Conservation (phyloP, 1,140 invertebrate species). For the Heterodera schachtii region DNA sequence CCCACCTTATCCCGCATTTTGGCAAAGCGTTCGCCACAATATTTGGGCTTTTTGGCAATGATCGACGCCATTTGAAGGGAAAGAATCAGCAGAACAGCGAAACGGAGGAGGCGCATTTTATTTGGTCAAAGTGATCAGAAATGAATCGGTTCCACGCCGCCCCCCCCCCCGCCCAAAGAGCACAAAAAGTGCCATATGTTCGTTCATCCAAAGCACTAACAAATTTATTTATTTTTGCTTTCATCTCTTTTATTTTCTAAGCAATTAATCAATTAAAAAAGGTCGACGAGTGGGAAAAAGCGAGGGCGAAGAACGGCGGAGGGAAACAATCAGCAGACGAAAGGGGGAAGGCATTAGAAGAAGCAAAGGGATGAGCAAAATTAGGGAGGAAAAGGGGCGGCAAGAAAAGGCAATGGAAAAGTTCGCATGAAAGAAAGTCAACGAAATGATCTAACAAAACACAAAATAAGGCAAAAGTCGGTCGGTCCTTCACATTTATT, state of each 20-base stretch:
- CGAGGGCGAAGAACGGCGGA: neutral
- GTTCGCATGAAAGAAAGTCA: too few relatives aligned
- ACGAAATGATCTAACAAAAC: too few relatives aligned
- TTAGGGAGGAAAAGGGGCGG: too few relatives aligned
- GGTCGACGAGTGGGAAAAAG: neutral
- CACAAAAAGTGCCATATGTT: neutral
- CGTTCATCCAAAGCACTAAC: neutral
- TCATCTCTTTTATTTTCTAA: neutral
- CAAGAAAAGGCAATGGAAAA: too few relatives aligned
- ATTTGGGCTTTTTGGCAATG: slow-evolving; percentile 25
- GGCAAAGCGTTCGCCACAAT: slow-evolving; percentile 2
- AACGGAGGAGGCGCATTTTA: slow-evolving; percentile 8
- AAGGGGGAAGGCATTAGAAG: neutral
- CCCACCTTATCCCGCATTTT: slow-evolving; percentile 19
- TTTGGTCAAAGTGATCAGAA: neutral
- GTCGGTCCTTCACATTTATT: too few relatives aligned
- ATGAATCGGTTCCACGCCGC: neutral
- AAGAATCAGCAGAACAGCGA: neutral
- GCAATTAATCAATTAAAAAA: neutral
- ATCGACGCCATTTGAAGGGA: neutral
- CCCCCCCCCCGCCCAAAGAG: neutral
- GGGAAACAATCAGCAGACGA: neutral
- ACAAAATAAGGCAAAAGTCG: too few relatives aligned
- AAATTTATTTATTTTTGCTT: neutral
- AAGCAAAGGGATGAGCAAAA: neutral